phyloP scores from a whole-genome alignment of 2,888 invertebrate genomes.

The Limnephilus auricula region DNA sequence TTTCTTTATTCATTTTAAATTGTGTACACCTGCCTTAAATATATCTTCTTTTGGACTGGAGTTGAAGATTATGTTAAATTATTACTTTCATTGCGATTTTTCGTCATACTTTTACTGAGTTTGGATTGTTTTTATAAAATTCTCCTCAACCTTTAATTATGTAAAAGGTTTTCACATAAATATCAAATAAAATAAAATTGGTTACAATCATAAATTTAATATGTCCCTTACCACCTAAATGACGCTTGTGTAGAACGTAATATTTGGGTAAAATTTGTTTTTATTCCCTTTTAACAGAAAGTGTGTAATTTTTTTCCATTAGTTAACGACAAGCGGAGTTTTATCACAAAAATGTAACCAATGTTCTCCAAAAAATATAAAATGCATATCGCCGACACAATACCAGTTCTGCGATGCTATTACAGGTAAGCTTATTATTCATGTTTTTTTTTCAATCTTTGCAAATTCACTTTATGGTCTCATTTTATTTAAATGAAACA shows the following conservation, averaged over 20 bases:
- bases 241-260: not conserved
- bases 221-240: not conserved
- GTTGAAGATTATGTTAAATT: no score
- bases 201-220: not conserved
- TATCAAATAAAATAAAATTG: not conserved
- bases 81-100: no score
- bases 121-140: no score
- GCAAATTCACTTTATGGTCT: no score
- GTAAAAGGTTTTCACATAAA: no score
- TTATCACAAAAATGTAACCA: not conserved
- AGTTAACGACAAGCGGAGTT: slow-evolving; percentile 10
- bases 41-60: no score
- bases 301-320: not conserved
- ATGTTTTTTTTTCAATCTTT: no score
- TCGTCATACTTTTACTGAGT: no score
- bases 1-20: no score
- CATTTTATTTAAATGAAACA: no score
- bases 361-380: slow-evolving; percentile 11
- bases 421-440: slow-evolving; percentile 29
- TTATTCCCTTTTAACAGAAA: not conserved
- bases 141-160: no score
- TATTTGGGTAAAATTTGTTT: not conserved
- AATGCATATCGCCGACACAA: slow-evolving; percentile 14
- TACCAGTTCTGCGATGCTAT: slow-evolving; percentile 8
- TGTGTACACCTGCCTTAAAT: no score